Evolutionary conservation across 30 jellyfish, hydroid and myxozoan genomes (phyloP).

Genomic region (Aurelia sp.): DNA sequence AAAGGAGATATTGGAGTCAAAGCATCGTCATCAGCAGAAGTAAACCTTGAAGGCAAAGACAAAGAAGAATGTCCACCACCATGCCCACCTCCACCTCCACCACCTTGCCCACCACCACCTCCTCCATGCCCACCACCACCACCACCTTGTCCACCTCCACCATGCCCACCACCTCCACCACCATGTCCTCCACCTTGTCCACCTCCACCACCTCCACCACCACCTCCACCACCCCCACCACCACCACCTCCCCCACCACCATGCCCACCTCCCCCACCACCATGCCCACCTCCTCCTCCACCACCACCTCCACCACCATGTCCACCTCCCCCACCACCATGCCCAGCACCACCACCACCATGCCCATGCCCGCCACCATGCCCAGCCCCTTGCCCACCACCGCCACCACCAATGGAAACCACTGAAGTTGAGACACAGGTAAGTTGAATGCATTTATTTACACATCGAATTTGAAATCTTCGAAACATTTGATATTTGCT

Average conservation of each 20-base stretch:
- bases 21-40: constrained; percentile 75
- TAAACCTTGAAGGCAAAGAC: constrained; percentile 68
- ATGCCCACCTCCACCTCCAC: constrained; percentile 73
- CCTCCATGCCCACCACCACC: constrained; percentile 79
- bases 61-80: constrained; percentile 70
- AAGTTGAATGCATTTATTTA: background rate
- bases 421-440: constrained; percentile 98
- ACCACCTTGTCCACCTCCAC: constrained; percentile 70
- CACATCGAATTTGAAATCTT: too few species aligned
- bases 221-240: constrained; percentile 79
- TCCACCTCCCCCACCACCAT: constrained; percentile 81
- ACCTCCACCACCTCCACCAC: constrained; percentile 74
- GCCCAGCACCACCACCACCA: constrained; percentile 78
- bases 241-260: constrained; percentile 91
- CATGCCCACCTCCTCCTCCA: constrained; percentile 89
- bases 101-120: constrained; percentile 69
- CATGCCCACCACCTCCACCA: constrained; percentile 72
- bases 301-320: constrained; percentile 92
- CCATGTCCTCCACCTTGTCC: constrained; percentile 66
- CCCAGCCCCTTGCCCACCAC: constrained; percentile 76
- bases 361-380: constrained; percentile 83
- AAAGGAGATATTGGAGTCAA: constrained; percentile 75
- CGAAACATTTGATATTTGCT: too few species aligned
- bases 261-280: constrained; percentile 92
- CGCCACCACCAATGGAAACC: constrained; percentile 99